phyloP scores from a whole-genome alignment of 1,140 invertebrate genomes.

The Choristoneura fumiferana region DNA sequence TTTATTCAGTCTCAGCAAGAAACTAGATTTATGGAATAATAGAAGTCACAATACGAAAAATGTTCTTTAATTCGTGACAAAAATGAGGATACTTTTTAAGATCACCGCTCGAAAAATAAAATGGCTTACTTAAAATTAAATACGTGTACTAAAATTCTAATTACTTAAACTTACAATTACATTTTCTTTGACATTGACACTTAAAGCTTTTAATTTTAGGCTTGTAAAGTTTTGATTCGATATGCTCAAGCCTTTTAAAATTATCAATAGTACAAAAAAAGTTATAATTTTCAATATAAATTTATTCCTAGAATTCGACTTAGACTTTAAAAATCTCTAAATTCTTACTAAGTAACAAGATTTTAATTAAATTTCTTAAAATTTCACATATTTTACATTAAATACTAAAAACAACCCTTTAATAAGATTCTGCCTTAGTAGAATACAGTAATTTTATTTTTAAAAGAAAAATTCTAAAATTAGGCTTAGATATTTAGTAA shows the following conservation, averaged over 20 bases:
- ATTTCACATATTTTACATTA: background rate
- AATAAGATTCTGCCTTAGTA: constrained; percentile 3
- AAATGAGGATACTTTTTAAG: too few relatives aligned
- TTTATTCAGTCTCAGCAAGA: constrained; percentile 6
- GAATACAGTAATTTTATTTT: background rate
- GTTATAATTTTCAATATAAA: background rate
- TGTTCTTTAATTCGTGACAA: too few relatives aligned
- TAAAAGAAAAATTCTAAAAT: too few relatives aligned
- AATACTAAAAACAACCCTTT: background rate
- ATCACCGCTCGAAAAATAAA: too few relatives aligned
- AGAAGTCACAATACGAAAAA: too few relatives aligned
- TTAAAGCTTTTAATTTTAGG: constrained; percentile 69
- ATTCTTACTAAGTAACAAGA: background rate
- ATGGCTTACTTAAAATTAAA: too few relatives aligned
- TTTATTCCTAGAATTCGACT: background rate
- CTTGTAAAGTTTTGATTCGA: constrained; percentile 32
- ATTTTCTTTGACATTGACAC: constrained; percentile 61
- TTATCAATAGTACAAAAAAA: constrained; percentile 16
- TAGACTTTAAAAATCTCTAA: background rate
- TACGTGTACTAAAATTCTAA: too few relatives aligned
- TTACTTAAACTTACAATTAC: constrained; percentile 20
- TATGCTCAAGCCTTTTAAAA: constrained; percentile 29
- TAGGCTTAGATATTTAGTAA: too few relatives aligned
- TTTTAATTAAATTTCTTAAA: background rate
- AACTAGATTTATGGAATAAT: background rate